Conservation (phyloP, 2,797 vertebrate genomes). For the Coluber constrictor region DNA sequence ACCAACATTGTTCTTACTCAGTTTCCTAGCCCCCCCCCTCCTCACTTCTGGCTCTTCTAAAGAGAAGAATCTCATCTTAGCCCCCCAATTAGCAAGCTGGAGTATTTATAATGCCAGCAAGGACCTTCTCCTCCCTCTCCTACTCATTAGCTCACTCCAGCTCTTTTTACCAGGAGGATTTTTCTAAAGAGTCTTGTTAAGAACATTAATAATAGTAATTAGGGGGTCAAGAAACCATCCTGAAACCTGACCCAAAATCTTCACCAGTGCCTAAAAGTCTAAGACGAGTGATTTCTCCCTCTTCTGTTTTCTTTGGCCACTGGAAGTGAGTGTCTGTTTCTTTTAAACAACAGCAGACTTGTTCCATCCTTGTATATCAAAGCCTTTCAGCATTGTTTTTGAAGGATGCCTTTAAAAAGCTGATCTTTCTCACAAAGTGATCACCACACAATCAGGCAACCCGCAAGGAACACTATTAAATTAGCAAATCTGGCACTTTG, state of each 20-base stretch:
- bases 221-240: conserved; percentile 67
- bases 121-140: conserved; percentile 60
- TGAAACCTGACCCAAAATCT: conserved; percentile 69
- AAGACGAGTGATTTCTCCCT: conserved; percentile 59
- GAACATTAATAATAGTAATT: conserved; percentile 68
- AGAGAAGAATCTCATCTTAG: conserved; percentile 42
- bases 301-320: conserved; percentile 33
- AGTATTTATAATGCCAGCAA: conserved; percentile 64
- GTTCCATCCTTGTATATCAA: conserved; percentile 45
- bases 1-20: conserved; percentile 47
- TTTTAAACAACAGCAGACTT: conserved; percentile 46
- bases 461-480: background rate
- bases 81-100: conserved; percentile 57
- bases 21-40: conserved; percentile 14
- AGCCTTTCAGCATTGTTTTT: conserved; percentile 46
- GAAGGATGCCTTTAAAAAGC: conserved; percentile 37
- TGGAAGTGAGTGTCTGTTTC: conserved; percentile 43
- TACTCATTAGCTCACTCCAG: conserved; percentile 66
- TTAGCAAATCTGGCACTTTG: background rate
- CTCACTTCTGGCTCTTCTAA: background rate
- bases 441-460: background rate
- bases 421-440: conserved; percentile 33
- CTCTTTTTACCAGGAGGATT: conserved; percentile 58
- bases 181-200: conserved; percentile 67
- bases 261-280: conserved; percentile 66